phyloP scores from a whole-genome alignment of 2,113 vertebrate genomes.

The Murina feae region DNA sequence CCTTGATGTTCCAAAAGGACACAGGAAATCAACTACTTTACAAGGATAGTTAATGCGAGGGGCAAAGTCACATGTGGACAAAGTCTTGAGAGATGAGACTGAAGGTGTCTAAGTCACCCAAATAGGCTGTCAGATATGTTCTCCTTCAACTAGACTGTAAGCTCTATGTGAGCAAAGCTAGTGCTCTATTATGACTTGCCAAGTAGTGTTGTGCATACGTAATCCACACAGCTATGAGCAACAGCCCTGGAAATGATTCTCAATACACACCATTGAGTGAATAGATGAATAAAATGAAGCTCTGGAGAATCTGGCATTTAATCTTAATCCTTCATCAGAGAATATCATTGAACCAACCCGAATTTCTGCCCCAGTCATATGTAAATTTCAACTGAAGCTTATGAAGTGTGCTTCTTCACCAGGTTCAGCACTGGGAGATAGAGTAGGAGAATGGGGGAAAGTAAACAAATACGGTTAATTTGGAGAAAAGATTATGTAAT shows the following conservation, averaged over 20 bases:
- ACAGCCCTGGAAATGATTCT: not conserved
- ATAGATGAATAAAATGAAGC: not conserved
- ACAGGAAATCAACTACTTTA: not conserved
- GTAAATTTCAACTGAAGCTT: not conserved
- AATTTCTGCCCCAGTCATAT: not conserved
- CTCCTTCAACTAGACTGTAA: not conserved
- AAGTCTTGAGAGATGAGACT: not conserved
- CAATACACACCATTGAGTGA: not conserved
- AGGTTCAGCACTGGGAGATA: not conserved
- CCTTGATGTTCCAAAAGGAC: not conserved
- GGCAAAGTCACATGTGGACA: not conserved
- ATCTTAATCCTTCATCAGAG: not conserved
- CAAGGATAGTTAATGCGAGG: not conserved
- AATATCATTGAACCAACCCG: not conserved
- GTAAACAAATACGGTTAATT: not conserved
- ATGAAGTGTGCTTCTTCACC: not conserved
- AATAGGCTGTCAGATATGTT: not conserved
- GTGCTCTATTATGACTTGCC: not conserved
- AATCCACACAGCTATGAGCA: not conserved
- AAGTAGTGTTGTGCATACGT: not conserved
- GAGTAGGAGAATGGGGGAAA: not conserved
- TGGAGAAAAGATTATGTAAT: not conserved
- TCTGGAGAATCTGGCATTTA: not conserved
- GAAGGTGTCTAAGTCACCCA: not conserved
- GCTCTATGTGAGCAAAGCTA: not conserved